Evolutionary conservation across 2,888 invertebrate genomes (phyloP), one percentile per base, ranked within the genome.

Genomic region (Platynereis dumerilii): DNA sequence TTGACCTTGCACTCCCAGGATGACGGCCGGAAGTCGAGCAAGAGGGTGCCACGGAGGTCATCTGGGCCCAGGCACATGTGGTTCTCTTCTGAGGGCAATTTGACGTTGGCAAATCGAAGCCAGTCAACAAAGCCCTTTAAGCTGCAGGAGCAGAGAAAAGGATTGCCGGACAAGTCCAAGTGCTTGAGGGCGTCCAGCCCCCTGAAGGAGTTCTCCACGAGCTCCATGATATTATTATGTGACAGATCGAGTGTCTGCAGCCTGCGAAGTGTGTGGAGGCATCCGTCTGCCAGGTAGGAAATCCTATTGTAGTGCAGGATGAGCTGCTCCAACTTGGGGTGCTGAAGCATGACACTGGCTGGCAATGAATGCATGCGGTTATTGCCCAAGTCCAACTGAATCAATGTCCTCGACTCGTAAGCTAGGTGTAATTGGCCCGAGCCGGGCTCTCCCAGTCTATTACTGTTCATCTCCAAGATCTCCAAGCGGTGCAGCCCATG

Each of bases 221-320:
- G 29, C 44, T 61, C 61, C 61, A 61, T 61, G 44, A 61, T 61
- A 54, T 61, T 54, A 24, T 61, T 61, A n/a, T 61, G 52, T 34
- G 52, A 52, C 22, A 61, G 55, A 27, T 61, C 61, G 17, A 61
- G 44, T 10, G 54, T 61, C 39, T 61, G 22, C 24, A 61, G 55
- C 20, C 54, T 52, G 26, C 52, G 53, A 29, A 61, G 17, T 12
- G 55, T 2, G 2, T 10, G n/a, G 17, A 61, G 54, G 17, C 52
- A 42, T 10, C n/a, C 26, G 26, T 39, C 52, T 22, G 53, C 61
- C 1, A 61, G 52, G 27, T 54, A 54, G 39, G 61, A 39, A 26
- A 61, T 61, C 29, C 61, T 29, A 54, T 61, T 61, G 22, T 61
- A 61, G 44, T 61, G 61, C 53, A 61, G 55, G n/a, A 61, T 34